phyloP scores from a whole-genome alignment of 2,888 invertebrate species.

The Caenorhabditis drosophilae region DNA sequence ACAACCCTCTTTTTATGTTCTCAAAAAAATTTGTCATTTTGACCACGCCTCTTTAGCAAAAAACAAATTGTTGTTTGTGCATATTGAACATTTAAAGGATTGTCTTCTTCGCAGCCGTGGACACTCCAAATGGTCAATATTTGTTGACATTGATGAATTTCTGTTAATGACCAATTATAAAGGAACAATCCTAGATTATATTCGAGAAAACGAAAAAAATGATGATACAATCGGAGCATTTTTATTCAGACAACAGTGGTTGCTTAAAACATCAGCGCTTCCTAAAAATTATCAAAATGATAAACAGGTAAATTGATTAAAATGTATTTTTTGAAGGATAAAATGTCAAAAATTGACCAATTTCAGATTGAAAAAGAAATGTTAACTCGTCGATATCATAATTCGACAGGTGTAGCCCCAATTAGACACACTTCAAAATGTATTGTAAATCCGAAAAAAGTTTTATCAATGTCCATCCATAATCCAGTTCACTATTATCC shows the following conservation, averaged over 20 bases:
- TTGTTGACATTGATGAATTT: constrained; percentile 16
- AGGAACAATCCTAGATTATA: constrained; percentile 23
- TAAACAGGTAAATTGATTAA: neutral
- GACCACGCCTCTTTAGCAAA: neutral
- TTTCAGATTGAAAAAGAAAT: neutral
- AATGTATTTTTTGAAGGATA: neutral
- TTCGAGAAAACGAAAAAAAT: neutral
- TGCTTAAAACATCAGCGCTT: neutral
- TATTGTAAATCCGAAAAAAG: neutral
- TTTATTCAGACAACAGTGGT: neutral
- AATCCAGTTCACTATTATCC: neutral
- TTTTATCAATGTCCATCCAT: constrained; percentile 2
- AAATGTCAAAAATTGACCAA: no score
- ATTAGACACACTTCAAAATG: neutral
- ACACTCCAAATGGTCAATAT: constrained; percentile 22
- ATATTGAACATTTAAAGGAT: no score
- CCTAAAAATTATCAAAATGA: neutral
- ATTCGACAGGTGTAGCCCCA: neutral
- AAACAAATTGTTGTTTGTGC: no score
- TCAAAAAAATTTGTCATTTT: no score
- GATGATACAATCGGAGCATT: neutral
- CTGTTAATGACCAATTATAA: constrained; percentile 13
- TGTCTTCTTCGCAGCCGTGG: constrained; percentile 11
- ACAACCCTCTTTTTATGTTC: no score
- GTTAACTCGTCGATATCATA: neutral